phyloP scores from a whole-genome alignment of 2,888 invertebrate species.

The Iphiclides podalirius region DNA sequence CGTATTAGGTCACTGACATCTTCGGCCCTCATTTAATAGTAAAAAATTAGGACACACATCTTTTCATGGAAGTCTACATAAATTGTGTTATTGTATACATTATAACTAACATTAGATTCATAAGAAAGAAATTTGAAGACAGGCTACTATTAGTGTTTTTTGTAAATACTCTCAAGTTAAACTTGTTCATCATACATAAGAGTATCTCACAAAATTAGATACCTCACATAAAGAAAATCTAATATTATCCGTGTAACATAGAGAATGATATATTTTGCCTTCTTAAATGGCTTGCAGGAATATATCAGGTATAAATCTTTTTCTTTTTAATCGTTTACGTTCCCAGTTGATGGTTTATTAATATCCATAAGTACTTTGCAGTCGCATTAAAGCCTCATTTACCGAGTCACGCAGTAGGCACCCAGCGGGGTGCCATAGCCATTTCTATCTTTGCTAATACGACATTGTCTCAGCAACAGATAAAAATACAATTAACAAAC shows the following conservation, averaged over 20 bases:
- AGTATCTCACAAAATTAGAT: no score
- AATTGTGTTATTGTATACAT: no score
- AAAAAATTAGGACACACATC: no score
- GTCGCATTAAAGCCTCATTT: constrained; percentile 27
- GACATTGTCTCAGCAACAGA: constrained; percentile 17
- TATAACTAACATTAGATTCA: no score
- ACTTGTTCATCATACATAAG: no score
- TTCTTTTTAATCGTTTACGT: constrained; percentile 21
- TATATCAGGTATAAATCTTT: constrained; percentile 15
- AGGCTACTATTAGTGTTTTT: no score
- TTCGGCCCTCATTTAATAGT: no score
- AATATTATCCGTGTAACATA: background rate
- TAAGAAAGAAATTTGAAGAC: no score
- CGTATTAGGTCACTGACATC: no score
- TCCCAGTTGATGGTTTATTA: constrained; percentile 24
- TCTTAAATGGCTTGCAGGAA: constrained; percentile 7
- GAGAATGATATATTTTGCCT: no score
- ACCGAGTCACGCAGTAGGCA: constrained; percentile 20
- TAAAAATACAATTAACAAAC: background rate
- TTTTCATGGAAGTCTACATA: no score
- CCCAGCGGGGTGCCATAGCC: constrained; percentile 11
- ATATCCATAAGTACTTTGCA: constrained; percentile 26
- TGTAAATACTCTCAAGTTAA: no score
- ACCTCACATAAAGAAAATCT: background rate
- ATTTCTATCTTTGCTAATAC: constrained; percentile 6